Conservation (phyloP, 2,797 vertebrate genomes). For the Erethizon dorsatum region DNA sequence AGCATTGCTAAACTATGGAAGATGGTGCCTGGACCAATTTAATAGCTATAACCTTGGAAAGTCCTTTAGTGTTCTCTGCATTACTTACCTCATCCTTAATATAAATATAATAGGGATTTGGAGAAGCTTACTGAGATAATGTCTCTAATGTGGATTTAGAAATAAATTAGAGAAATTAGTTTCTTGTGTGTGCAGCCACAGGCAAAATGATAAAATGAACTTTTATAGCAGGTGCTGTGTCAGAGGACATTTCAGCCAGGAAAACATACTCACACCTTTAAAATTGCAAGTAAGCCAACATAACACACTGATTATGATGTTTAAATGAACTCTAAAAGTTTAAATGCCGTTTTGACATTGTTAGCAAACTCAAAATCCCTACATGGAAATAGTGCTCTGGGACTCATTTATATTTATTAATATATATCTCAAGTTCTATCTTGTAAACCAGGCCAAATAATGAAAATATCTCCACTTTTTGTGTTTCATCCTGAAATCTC, state of each 20-base stretch:
- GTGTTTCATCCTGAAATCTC: constrained; percentile 36
- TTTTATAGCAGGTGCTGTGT: constrained; percentile 66
- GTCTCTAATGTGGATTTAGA: constrained; percentile 82
- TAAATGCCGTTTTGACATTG: constrained; percentile 70
- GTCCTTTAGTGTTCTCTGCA: constrained; percentile 62
- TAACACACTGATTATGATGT: constrained; percentile 72
- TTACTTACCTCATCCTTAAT: constrained; percentile 81
- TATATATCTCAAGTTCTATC: constrained; percentile 30
- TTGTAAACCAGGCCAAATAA: constrained; percentile 63
- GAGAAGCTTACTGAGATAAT: constrained; percentile 83
- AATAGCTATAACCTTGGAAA: constrained; percentile 80
- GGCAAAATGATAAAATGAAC: constrained; percentile 79
- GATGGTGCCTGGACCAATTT: constrained; percentile 56
- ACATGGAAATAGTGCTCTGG: constrained; percentile 61
- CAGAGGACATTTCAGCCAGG: constrained; percentile 64
- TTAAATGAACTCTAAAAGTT: constrained; percentile 74
- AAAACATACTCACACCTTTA: constrained; percentile 75
- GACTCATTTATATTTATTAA: constrained; percentile 78
- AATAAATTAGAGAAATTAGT: constrained; percentile 85
- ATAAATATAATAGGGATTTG: constrained; percentile 84
- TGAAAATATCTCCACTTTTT: constrained; percentile 37
- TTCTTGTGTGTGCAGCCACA: constrained; percentile 72
- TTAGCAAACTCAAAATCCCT: constrained; percentile 75
- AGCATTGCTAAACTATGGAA: constrained; percentile 55
- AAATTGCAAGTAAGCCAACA: constrained; percentile 59